Evolutionary conservation across 2,888 invertebrate genomes (phyloP).

Genomic region (Calliphora vomitoria): DNA sequence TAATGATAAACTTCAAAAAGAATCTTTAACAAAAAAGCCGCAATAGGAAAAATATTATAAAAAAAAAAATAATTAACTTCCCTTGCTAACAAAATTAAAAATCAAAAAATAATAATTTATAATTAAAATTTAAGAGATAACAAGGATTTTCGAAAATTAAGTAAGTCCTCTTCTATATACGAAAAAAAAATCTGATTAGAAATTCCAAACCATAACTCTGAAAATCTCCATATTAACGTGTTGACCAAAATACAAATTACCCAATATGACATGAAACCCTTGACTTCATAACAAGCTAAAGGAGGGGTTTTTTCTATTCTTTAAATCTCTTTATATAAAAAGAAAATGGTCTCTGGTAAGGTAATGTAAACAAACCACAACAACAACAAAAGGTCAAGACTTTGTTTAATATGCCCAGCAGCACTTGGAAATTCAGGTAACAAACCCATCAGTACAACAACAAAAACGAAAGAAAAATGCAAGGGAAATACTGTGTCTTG

Average conservation of each 20-base stretch:
- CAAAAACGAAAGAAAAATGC: neutral
- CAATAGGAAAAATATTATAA: neutral
- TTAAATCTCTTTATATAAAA: neutral
- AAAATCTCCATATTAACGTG: neutral
- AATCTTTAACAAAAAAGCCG: slow-evolving; percentile 39
- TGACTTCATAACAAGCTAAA: slow-evolving; percentile 26
- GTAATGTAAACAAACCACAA: slow-evolving; percentile 6
- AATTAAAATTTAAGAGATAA: slow-evolving; percentile 27
- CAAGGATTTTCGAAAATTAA: neutral
- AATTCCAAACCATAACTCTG: slow-evolving; percentile 41
- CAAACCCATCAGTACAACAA: slow-evolving; percentile 17
- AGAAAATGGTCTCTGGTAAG: slow-evolving; percentile 46
- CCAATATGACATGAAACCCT: slow-evolving; percentile 25
- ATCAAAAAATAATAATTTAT: slow-evolving; percentile 1
- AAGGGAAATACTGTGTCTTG: slow-evolving; percentile 34
- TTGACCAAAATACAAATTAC: slow-evolving; percentile 58
- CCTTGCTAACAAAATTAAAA: slow-evolving; percentile 10
- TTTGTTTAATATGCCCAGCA: slow-evolving; percentile 44
- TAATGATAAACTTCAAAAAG: slow-evolving; percentile 48
- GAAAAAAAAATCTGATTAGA: slow-evolving; percentile 57
- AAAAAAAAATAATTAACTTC: neutral
- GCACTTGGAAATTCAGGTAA: slow-evolving; percentile 43
- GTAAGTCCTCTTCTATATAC: neutral
- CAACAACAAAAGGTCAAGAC: slow-evolving; percentile 51
- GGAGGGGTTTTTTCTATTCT: slow-evolving; percentile 16